Conservation (phyloP, 2,113 vertebrate species). For the Vidua macroura region DNA sequence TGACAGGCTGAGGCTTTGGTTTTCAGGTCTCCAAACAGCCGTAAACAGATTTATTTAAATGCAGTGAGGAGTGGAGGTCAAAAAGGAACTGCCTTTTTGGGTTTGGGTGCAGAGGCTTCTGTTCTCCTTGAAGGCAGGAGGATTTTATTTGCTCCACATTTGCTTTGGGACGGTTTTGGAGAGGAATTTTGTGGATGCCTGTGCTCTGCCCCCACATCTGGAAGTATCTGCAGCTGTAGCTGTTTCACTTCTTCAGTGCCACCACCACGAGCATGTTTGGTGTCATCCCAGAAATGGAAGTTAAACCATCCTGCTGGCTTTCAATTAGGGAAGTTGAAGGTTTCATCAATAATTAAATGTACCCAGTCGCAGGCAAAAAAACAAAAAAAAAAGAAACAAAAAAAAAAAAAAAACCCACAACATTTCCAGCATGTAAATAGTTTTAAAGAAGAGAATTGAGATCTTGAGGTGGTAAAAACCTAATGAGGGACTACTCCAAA, state of each 20-base stretch:
- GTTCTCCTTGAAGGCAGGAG: not conserved
- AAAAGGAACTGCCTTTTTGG: slow-evolving; percentile 1
- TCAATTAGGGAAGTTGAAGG: not conserved
- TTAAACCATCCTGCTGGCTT: not conserved
- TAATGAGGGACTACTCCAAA: not conserved
- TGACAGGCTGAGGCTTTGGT: slow-evolving; percentile 51
- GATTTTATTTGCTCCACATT: not conserved
- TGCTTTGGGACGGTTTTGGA: not conserved
- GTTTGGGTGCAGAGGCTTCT: not conserved
- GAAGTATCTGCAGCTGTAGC: rapidly evolving
- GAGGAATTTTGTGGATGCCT: not conserved
- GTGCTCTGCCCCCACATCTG: not conserved
- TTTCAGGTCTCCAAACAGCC: slow-evolving; percentile 67
- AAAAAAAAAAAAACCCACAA: not conserved
- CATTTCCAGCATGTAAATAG: not conserved
- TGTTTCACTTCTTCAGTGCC: not conserved
- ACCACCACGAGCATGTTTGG: rapidly evolving
- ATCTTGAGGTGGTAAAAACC: not conserved
- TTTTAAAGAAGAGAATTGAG: not conserved
- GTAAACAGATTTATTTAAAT: slow-evolving; percentile 65
- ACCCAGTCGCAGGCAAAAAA: not conserved
- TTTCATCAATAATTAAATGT: not conserved
- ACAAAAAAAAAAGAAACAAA: too few relatives aligned
- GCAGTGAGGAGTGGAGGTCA: slow-evolving; percentile 36
- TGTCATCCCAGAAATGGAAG: not conserved